phyloP scores from a whole-genome alignment of 2,888 invertebrate genomes.

The Athalia circularis region DNA sequence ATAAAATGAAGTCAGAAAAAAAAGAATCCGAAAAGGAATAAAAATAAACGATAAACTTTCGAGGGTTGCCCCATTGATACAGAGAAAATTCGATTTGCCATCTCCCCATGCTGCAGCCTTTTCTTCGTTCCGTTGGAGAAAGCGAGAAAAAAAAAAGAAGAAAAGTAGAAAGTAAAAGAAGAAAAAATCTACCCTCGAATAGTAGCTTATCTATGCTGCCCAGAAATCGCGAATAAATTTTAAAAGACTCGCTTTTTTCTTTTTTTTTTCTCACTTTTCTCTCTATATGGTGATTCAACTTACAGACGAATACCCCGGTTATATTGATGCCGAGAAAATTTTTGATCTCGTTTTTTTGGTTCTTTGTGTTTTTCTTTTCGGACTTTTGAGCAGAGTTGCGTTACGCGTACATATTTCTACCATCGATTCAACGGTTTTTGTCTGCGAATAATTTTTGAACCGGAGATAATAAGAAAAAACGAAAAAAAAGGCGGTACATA shows the following conservation, averaged over 20 bases:
- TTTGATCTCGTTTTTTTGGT: background rate
- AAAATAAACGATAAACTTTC: constrained; percentile 58
- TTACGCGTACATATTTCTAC: too few relatives aligned
- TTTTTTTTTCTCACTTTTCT: background rate
- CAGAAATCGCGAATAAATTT: constrained; percentile 41
- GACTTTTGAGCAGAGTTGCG: too few relatives aligned
- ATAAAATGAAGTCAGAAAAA: constrained; percentile 23
- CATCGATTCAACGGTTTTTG: too few relatives aligned
- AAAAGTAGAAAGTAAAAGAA: background rate
- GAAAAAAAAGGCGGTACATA: too few relatives aligned
- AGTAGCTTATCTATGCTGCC: constrained; percentile 31
- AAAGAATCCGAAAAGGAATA: constrained; percentile 45
- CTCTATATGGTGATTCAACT: constrained; percentile 12
- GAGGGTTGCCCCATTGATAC: constrained; percentile 48
- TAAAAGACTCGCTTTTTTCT: constrained; percentile 12
- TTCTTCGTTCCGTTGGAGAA: background rate
- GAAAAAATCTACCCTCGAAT: background rate
- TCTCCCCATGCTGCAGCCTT: background rate
- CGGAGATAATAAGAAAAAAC: too few relatives aligned
- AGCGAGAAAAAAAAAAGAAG: background rate
- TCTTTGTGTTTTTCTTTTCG: too few relatives aligned
- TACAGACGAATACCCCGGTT: background rate
- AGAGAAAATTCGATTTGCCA: constrained; percentile 33
- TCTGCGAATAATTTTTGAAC: too few relatives aligned
- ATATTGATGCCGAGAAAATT: background rate